Evolutionary conservation across 2,113 vertebrate species (phyloP).

Genomic region (Sisor rabdophorus): DNA sequence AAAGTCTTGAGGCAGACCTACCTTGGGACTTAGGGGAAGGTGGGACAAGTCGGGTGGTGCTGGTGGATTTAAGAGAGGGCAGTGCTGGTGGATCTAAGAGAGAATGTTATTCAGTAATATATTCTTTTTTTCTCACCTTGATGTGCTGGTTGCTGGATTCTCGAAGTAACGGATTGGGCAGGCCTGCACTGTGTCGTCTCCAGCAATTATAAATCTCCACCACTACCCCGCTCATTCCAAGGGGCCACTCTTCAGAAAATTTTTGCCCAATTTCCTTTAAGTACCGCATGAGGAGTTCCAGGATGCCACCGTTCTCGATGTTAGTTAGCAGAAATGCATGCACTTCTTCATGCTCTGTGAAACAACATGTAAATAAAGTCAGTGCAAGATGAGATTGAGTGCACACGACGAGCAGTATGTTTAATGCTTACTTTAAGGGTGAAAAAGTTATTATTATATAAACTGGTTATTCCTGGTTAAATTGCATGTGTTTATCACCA

Average conservation of each 20-base stretch:
- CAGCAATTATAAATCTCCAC: constrained; percentile 83
- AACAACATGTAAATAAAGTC: not conserved
- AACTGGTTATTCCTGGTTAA: no score
- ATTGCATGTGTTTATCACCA: no score
- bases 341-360: constrained; percentile 85
- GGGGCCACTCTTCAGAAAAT: constrained; percentile 86
- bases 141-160: constrained; percentile 88
- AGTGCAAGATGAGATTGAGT: not conserved
- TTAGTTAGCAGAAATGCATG: constrained; percentile 84
- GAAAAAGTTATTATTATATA: no score
- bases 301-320: constrained; percentile 84
- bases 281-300: constrained; percentile 92
- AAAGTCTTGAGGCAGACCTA: no score
- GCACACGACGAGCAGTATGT: no score
- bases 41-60: no score
- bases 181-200: constrained; percentile 87
- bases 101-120: no score
- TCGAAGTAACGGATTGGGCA: constrained; percentile 87
- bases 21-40: no score
- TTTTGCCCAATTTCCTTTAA: constrained; percentile 85
- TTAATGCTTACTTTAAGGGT: no score
- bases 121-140: constrained; percentile 62
- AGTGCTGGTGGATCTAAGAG: no score
- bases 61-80: no score
- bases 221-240: constrained; percentile 79